Evolutionary conservation across 1,140 invertebrate species (phyloP).

Genomic region (Rhynchophorus ferrugineus): DNA sequence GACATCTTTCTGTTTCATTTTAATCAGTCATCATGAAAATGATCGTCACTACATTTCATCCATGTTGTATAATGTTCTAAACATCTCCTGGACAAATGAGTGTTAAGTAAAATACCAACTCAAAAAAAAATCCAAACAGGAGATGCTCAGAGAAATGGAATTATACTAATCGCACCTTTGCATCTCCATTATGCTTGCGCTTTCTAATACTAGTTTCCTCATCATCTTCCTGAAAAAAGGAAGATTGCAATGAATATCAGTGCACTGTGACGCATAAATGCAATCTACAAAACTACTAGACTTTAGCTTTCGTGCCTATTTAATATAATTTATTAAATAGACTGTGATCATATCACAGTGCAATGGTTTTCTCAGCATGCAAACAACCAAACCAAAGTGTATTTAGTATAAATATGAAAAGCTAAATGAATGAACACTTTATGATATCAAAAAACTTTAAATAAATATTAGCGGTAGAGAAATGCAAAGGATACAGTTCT

Average conservation of each 20-base stretch:
- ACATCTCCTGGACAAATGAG: no score
- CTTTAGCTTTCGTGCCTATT: no score
- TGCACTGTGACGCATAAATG: not conserved
- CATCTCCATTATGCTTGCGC: conserved; percentile 26
- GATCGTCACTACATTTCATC: conserved; percentile 3
- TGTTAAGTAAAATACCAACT: no score
- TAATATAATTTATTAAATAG: no score
- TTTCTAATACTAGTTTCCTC: conserved; percentile 23
- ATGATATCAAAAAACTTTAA: not conserved
- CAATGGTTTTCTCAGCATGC: no score
- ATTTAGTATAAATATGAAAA: not conserved
- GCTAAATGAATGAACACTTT: not conserved
- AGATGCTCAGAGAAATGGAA: no score
- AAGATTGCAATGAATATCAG: not conserved
- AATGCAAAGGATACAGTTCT: not conserved
- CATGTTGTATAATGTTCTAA: no score
- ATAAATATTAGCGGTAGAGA: no score
- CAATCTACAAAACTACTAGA: conserved; percentile 1
- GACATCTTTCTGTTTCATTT: conserved; percentile 5
- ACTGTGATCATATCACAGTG: no score
- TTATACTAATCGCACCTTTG: conserved; percentile 25
- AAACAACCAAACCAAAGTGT: not conserved
- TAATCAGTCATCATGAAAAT: conserved; percentile 6
- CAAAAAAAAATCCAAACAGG: no score
- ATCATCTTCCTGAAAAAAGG: conserved; percentile 23